A percentile compares a stretch with the other conserved stretches of the same genome.
Evolutionary conservation across 2,113 vertebrate species (phyloP).

Genomic region (human): DNA sequence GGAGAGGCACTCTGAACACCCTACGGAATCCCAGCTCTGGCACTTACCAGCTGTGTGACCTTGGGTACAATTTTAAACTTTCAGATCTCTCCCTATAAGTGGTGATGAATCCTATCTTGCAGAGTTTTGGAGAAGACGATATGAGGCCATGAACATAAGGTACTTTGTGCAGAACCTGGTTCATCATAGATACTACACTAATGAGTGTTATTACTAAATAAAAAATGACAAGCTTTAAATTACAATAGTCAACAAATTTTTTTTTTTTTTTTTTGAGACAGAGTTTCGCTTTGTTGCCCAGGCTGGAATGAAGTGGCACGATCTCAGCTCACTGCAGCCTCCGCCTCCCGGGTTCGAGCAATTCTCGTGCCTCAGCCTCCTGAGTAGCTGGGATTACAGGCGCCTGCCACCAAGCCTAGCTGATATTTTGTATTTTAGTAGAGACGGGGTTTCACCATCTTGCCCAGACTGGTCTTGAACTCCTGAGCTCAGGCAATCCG

Average conservation of each 20-base stretch:
- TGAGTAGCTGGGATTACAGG: too few relatives aligned
- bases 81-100: neutral
- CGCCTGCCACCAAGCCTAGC: too few relatives aligned
- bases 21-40: neutral
- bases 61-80: neutral
- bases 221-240: constrained; percentile 1
- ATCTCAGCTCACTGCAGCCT: too few relatives aligned
- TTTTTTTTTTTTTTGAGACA: too few relatives aligned
- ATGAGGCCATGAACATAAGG: neutral
- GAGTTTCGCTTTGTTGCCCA: too few relatives aligned
- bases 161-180: neutral
- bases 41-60: neutral
- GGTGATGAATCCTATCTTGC: neutral
- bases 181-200: neutral
- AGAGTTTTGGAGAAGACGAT: neutral
- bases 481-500: too few relatives aligned
- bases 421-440: too few relatives aligned
- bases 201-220: neutral
- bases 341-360: accelerated
- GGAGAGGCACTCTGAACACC: neutral
- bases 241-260: neutral
- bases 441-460: too few relatives aligned
- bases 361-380: too few relatives aligned
- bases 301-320: too few relatives aligned
- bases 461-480: too few relatives aligned